Conservation (phyloP, 2,888 invertebrate species). For the Chloroclysta siterata region DNA sequence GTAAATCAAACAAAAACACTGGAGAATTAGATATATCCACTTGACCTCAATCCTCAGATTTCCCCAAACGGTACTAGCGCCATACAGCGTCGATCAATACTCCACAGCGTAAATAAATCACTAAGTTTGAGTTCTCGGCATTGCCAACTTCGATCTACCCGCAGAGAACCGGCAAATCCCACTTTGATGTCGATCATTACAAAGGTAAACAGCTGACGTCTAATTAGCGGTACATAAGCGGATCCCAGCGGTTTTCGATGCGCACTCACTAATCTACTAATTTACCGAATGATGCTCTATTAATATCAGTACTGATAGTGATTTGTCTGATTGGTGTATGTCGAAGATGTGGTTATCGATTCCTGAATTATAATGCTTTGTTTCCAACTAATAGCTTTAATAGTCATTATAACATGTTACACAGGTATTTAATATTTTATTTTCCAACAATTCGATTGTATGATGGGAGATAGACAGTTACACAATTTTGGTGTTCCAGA, state of each 20-base stretch:
- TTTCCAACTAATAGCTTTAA: conserved; percentile 25
- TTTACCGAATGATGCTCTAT: conserved; percentile 63
- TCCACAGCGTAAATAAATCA: conserved; percentile 78
- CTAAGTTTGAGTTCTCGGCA: conserved; percentile 62
- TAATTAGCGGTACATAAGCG: conserved; percentile 73
- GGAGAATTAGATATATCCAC: conserved; percentile 63
- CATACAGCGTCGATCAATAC: conserved; percentile 71
- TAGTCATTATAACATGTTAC: conserved; percentile 3
- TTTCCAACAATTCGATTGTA: no score
- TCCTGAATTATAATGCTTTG: conserved; percentile 33
- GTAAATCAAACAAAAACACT: conserved; percentile 68
- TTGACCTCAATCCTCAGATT: conserved; percentile 74
- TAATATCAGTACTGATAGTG: conserved; percentile 58
- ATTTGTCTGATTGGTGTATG: conserved; percentile 48
- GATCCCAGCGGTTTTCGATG: conserved; percentile 64
- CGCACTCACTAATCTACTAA: conserved; percentile 64
- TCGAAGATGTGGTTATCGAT: conserved; percentile 38
- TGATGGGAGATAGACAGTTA: no score
- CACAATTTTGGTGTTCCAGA: no score
- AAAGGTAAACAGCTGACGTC: conserved; percentile 68
- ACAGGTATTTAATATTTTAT: background rate
- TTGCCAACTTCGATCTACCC: conserved; percentile 40
- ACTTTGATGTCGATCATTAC: conserved; percentile 72
- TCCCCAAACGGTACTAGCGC: conserved; percentile 66
- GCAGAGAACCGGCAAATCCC: conserved; percentile 46